Evolutionary conservation across 2,888 invertebrate genomes (phyloP), one percentile per base, ranked within the genome.

Genomic region (Dicyrtomina minuta): DNA sequence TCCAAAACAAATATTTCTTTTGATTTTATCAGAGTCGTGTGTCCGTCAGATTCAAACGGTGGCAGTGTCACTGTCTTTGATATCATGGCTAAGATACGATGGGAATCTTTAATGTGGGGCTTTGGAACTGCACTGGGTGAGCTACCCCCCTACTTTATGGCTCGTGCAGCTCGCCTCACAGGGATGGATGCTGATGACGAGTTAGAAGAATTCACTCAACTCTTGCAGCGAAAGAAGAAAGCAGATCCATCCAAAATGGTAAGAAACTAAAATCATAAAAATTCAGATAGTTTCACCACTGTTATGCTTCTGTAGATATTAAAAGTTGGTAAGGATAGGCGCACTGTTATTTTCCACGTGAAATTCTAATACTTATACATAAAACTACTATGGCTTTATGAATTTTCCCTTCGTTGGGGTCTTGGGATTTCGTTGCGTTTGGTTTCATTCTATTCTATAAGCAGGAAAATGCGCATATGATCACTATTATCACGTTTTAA

Each of bases 71-170:
- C 92, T 26, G 88, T 99, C 79, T 92, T 93, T 88, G 90, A 89
- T 78, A 78, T 78, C 17, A 77, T 80, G 74, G 73, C 75, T 24
- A 80, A 80, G 74, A 91, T 96, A 22, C 88, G 96, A 26, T 84
- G 96, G 74, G 99, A 99, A 84, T 93, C 96, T 13, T 93, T 98
- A 87, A 90, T 98, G 85, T 99, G 99, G 99, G 96, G 94, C 3
- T 88, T 92, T 24, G 94, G 99, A 4, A 99, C 99, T 0, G 99
- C 99, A 0, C 85, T 99, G n/a, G 99, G 99, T 0, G 99, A 99
- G 82, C 83, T 99, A 76, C 99, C 99, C 2, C 99, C 99, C 0
- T 99, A 99, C 85, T 99, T 99, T 83, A 97, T 99, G 96, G 99
- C 99, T n/a, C 85, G 94, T 72, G 96, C 98, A 4, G 92, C 93